Percentiles rank a stretch among this genome's conserved stretches.
Conservation (phyloP, 2,797 vertebrate genomes). For the Schizopygopsis malacanthus region DNA sequence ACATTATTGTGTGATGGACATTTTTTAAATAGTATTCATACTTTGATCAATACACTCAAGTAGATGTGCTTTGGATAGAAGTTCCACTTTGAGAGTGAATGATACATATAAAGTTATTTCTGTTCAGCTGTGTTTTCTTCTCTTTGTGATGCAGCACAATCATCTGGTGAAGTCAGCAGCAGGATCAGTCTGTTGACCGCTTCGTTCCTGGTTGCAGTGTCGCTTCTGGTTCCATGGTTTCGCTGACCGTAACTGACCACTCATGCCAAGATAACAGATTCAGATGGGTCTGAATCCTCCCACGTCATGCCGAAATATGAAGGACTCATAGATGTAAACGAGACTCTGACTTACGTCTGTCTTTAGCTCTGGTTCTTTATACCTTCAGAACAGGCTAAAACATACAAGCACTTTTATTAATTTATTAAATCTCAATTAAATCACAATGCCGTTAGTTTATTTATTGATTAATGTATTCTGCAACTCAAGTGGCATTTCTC, state of each 20-base stretch:
- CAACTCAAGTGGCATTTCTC: not conserved
- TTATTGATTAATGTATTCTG: not conserved
- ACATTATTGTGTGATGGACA: too few species aligned
- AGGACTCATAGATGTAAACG: not conserved
- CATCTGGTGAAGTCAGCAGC: conserved; percentile 54
- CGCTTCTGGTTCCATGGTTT: conserved; percentile 55
- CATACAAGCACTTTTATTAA: not conserved
- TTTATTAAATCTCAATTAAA: not conserved
- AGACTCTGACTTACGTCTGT: not conserved
- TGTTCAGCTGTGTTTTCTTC: not conserved
- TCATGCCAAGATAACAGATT: not conserved
- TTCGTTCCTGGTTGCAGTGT: conserved; percentile 50
- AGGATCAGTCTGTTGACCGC: conserved; percentile 60
- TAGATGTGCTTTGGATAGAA: not conserved
- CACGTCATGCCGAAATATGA: not conserved
- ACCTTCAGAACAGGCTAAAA: not conserved
- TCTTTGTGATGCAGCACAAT: conserved; percentile 22
- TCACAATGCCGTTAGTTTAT: not conserved
- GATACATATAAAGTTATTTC: not conserved
- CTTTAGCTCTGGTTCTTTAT: not conserved
- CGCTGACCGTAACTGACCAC: not conserved
- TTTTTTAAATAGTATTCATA: not conserved
- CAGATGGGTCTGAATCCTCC: not conserved
- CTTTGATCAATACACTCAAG: not conserved
- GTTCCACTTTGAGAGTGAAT: not conserved